Evolutionary conservation across 2,113 vertebrate species (phyloP).

Genomic region (Emydocephalus ijimae): DNA sequence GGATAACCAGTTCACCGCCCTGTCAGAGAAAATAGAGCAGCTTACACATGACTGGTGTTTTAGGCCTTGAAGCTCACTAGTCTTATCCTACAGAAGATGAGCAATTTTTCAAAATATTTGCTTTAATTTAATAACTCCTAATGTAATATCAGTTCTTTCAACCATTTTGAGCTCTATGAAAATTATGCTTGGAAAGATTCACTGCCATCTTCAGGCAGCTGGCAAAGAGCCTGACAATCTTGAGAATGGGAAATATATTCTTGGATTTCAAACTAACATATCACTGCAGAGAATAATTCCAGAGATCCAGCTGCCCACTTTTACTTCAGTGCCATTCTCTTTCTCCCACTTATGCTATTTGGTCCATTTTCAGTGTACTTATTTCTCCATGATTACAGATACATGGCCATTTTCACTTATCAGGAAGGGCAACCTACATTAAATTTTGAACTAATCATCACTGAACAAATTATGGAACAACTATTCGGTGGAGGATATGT

Average conservation of each 20-base stretch:
- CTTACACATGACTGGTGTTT: neutral
- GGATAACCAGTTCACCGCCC: neutral
- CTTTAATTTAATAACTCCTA: neutral
- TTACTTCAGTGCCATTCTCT: neutral
- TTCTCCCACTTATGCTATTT: neutral
- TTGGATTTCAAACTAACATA: neutral
- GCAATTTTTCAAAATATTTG: neutral
- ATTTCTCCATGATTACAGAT: neutral
- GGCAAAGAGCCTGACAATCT: neutral
- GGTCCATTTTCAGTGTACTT: neutral
- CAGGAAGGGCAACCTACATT: neutral
- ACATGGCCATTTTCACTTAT: neutral
- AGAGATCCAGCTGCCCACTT: neutral
- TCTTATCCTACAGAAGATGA: neutral
- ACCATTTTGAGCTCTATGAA: neutral
- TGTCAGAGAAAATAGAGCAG: neutral
- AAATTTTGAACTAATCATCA: neutral
- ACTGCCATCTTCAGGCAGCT: neutral
- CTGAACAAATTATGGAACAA: neutral
- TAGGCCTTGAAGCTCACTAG: neutral
- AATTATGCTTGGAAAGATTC: neutral
- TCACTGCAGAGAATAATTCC: neutral
- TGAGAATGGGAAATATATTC: neutral
- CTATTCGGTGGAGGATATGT: neutral
- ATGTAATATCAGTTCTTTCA: neutral